These are phyloP conservation scores for Meloe dianella DNA, from an alignment of 2,888 invertebrate species.

Conservation along the genomic window DNA sequence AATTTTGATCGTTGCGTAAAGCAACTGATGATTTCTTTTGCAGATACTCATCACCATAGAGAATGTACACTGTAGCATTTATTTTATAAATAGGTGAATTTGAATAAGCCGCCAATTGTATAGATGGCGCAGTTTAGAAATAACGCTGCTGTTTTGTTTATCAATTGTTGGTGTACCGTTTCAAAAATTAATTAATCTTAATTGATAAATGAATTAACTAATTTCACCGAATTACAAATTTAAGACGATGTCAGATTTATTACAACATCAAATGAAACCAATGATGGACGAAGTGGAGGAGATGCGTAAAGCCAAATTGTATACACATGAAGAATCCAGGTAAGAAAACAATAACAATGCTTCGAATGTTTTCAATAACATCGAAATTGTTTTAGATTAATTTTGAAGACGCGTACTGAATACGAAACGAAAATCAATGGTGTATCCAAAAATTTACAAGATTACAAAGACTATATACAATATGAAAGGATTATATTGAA, in stretches of 20 bases:
- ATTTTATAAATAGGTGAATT: not conserved
- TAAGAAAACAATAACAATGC: conserved; percentile 48
- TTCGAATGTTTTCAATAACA: not conserved
- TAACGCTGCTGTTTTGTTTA: not conserved
- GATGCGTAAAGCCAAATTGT: conserved; percentile 75
- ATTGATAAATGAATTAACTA: not conserved
- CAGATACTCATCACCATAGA: not conserved
- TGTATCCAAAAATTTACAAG: conserved; percentile 71
- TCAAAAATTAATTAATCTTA: not conserved
- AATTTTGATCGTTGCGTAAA: no score
- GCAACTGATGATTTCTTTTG: no score
- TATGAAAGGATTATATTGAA: conserved; percentile 74
- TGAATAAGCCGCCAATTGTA: not conserved
- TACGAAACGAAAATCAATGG: conserved; percentile 77
- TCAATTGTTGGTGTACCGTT: not conserved
- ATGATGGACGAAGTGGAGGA: conserved; percentile 82
- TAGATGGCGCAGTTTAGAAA: not conserved
- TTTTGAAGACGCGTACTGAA: conserved; percentile 72
- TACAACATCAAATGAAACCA: conserved; percentile 77
- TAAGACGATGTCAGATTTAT: conserved; percentile 77
- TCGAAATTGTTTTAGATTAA: conserved; percentile 64
- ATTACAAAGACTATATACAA: conserved; percentile 73
- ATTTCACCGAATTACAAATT: not conserved
- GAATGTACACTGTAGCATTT: not conserved
- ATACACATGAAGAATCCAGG: conserved; percentile 74